Base-by-base conservation (phyloP, 2,113 vertebrate species). In the Anarhynchus alexandrinus region DNA sequence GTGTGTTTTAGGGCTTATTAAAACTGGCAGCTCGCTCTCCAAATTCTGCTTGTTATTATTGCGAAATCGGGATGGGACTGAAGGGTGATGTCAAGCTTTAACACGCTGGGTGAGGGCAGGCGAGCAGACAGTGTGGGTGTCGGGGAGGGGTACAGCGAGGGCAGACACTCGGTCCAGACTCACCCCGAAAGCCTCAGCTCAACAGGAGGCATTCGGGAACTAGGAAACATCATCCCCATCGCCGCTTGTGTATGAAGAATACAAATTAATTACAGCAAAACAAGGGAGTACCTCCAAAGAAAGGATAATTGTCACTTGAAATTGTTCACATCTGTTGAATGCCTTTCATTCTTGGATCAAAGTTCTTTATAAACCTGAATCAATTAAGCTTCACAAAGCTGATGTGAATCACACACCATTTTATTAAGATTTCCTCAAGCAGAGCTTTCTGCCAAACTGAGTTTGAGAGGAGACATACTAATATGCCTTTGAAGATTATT, bases 1-100 rank as follows among this genome's bases (percentile, higher is more conserved):
- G 96, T 62, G 96, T 95, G 96, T 94, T 91, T 82, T 11, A 9
- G 74, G 1, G 64, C 65, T 89, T 74, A 79, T 80, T 71, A 88
- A 94, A 96, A 72, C 77, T 32, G 88, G 89, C 91, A 95, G 58
- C 65, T 57, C 32, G 66, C 79, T 94, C 81, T 90, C 77, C 69
- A 58, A 83, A 82, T n/a, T 71, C 64, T 91, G 95, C 80, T 95
- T 38, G 52, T 49, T 80, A 59, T 80, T 58, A 14, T 79, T 97
- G 96, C 59, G 72, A 96, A 98, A 98, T 45, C 83, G n/a, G 73
- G 87, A 17, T 47, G 38, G 64, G 96, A 76, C 20, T 80, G 80
- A 92, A 58, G 59, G 81, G 73, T 89, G 93, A 96, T 93, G 96
- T 96, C 96, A 97, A 69, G 97, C 82, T 97, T 57, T 74, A 94